Percentiles rank a stretch among this genome's conserved stretches.
Evolutionary conservation across 2,797 vertebrate species (phyloP).

Genomic region (Ciconia nigra): DNA sequence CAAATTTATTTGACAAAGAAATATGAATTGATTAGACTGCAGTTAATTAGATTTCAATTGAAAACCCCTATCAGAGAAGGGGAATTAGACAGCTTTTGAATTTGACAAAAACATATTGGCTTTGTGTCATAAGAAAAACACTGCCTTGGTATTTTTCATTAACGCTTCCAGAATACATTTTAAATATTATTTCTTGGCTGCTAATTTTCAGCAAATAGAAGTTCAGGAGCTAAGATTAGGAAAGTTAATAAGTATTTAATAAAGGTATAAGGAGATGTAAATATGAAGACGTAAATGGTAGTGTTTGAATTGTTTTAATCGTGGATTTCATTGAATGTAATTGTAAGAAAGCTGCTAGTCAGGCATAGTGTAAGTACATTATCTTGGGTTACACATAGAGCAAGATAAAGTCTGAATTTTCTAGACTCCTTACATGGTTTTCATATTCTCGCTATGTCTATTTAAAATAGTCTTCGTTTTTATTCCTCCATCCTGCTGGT

Average conservation of each 20-base stretch:
- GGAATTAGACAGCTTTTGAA: conserved; percentile 35
- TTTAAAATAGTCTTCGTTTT: not conserved
- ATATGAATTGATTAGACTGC: conserved; percentile 35
- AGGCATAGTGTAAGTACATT: not conserved
- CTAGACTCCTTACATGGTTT: not conserved
- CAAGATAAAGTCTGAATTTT: not conserved
- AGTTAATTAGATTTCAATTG: conserved; percentile 55
- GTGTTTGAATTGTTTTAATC: conserved; percentile 17
- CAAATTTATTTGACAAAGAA: conserved; percentile 24
- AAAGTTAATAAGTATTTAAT: conserved; percentile 15
- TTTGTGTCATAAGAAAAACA: conserved; percentile 23
- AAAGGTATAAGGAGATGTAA: conserved; percentile 4
- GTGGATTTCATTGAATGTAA: not conserved
- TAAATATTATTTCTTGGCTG: conserved; percentile 10
- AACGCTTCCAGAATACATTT: not conserved
- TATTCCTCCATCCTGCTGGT: not conserved
- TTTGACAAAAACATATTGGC: conserved; percentile 25
- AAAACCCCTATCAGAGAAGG: conserved; percentile 17
- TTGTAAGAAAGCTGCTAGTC: not conserved
- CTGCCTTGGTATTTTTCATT: not conserved
- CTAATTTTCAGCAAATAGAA: conserved; percentile 26
- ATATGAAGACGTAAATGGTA: not conserved
- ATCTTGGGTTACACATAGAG: not conserved
- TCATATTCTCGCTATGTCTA: accelerated
- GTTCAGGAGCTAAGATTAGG: conserved; percentile 5